Percentiles rank a stretch among this genome's conserved stretches.
Evolutionary conservation across 1,140 invertebrate species (phyloP).

Genomic region (Oreohelix idahoensis): DNA sequence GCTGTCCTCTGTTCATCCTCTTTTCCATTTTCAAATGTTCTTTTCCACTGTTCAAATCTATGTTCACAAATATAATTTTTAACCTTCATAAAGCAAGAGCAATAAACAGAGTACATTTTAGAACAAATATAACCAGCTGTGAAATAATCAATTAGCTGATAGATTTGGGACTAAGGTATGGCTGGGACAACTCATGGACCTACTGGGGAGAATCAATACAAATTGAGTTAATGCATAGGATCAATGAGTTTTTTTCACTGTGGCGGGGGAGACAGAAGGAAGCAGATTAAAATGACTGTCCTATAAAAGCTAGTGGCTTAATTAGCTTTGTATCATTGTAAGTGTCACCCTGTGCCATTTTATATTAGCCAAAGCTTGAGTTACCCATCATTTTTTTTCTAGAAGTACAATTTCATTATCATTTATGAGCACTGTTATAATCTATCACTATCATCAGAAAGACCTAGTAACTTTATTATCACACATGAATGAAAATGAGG

Average conservation of each 20-base stretch:
- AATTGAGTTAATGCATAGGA: constrained; percentile 22
- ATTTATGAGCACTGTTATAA: background rate
- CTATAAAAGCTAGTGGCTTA: background rate
- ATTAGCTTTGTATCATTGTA: background rate
- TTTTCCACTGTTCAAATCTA: too few relatives aligned
- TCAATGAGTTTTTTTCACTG: background rate
- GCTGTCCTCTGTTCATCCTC: too few relatives aligned
- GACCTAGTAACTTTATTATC: too few relatives aligned
- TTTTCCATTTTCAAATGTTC: too few relatives aligned
- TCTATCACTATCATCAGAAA: background rate
- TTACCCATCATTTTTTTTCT: background rate
- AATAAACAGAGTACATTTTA: too few relatives aligned
- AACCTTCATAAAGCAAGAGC: too few relatives aligned
- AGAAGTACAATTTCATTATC: background rate
- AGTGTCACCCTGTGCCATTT: background rate
- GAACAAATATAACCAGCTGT: background rate
- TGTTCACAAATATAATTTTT: too few relatives aligned
- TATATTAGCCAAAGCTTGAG: too few relatives aligned
- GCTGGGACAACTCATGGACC: constrained; percentile 4
- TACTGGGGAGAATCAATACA: constrained; percentile 32
- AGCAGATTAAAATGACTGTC: background rate
- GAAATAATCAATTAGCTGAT: constrained; percentile 7
- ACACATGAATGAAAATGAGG: background rate
- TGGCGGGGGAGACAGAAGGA: background rate
- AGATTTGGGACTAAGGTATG: background rate